Conservation (phyloP, 2,797 vertebrate species). For the Pelochelys cantorii region DNA sequence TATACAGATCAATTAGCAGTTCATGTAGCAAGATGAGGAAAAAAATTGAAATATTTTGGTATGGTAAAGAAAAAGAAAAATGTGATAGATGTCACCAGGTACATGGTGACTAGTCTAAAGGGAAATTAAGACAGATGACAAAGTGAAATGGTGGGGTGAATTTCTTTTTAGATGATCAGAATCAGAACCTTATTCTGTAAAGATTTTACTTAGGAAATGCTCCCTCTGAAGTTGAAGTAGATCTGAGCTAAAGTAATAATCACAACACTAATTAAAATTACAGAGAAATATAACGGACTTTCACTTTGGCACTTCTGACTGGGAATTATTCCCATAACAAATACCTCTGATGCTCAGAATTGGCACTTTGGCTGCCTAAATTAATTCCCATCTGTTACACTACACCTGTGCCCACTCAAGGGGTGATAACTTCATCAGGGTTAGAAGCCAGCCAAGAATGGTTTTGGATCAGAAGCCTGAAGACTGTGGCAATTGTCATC, state of each 20-base stretch:
- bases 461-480: background rate
- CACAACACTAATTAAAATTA: background rate
- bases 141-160: background rate
- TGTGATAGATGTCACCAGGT: background rate
- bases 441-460: background rate
- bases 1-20: background rate
- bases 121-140: background rate
- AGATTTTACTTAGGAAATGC: background rate
- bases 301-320: background rate
- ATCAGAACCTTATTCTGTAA: background rate
- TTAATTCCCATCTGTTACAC: background rate
- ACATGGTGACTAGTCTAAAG: background rate
- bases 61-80: background rate
- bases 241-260: background rate
- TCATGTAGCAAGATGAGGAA: background rate
- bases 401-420: background rate
- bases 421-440: background rate
- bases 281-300: background rate
- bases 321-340: background rate
- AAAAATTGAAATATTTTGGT: background rate
- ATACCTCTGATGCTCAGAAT: background rate
- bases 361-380: background rate
- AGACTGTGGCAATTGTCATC: background rate
- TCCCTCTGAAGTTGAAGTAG: background rate
- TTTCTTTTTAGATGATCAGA: background rate